Percentiles rank a stretch among this genome's conserved stretches.
Conservation (phyloP, 2,797 vertebrate species). For the Gambelia wislizenii region DNA sequence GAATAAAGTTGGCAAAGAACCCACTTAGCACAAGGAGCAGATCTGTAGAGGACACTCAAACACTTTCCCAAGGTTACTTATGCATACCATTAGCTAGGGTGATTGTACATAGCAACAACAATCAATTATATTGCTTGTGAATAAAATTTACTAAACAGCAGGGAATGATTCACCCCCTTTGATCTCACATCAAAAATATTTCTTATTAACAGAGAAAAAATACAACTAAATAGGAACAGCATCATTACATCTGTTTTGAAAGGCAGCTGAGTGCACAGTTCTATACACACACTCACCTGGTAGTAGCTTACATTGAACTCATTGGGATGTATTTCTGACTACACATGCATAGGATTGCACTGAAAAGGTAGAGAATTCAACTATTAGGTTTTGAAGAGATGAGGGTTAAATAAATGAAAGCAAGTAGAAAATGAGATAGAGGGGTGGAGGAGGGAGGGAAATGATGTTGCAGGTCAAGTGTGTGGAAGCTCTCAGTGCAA, state of each 20-base stretch:
- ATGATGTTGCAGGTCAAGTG: neutral
- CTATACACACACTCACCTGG: too few relatives aligned
- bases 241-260: neutral
- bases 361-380: neutral
- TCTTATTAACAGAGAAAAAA: neutral
- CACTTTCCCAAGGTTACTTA: constrained; percentile 66
- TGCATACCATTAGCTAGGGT: constrained; percentile 21
- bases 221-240: neutral
- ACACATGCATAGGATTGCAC: too few relatives aligned
- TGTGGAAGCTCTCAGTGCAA: neutral
- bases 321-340: too few relatives aligned
- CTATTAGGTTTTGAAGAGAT: neutral
- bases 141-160: constrained; percentile 27
- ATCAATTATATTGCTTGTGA: constrained; percentile 48
- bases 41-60: constrained; percentile 7
- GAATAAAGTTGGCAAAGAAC: constrained; percentile 44
- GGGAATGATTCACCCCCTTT: constrained; percentile 14
- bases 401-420: neutral
- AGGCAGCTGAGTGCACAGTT: too few relatives aligned
- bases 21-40: constrained; percentile 34
- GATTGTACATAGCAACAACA: constrained; percentile 7
- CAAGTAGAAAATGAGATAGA: neutral
- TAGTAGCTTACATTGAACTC: too few relatives aligned
- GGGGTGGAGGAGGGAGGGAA: too few relatives aligned
- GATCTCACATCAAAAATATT: constrained; percentile 21